Evolutionary conservation across 1,140 invertebrate genomes (phyloP), one percentile per base, ranked within the genome.

Genomic region (Frieseomelitta varia): DNA sequence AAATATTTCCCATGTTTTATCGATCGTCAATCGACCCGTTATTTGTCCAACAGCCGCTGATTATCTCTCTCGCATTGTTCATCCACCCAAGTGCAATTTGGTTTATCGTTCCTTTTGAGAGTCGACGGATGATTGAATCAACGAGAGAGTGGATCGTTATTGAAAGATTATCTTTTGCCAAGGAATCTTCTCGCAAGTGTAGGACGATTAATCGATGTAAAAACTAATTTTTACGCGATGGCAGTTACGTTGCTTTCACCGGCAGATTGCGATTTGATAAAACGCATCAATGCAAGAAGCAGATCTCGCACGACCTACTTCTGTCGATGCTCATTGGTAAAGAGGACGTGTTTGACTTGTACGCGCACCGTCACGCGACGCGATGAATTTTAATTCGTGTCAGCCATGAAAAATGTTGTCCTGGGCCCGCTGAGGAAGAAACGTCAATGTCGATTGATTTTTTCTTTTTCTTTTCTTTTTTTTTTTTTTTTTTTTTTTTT

Each of bases 281-380:
- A 73, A 74, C 47, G 56, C 69, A 61, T 63, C 79, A 53, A 47
- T 63, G 30, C 47, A 65, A 63, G 56, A 30, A 51, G 56, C 71
- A 74, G 56, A 81, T 80, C 39, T 47, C 53, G 55, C 24, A 51
- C 71, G 71, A 39, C 79, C 79, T 53, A 81, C 79, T 63, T 81
- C 30, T 74, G 79, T 74, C 79, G 79, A 81, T 34, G 56, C 71
- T 81, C 74, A 71, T 81, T 81, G 65, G 71, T 53, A 81, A 81
- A 53, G 71, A 27, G 79, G 79, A 74, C 79, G n/a, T 53, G 79
- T 73, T 74, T 74, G 79, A 63, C 39, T 74, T 61, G 39, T 80
- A 30, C 30, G 53, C 21, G 78, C 21, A 10, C 56, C 53, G 79
- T 53, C 27, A 51, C 39, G 24, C 21, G 30, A 34, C 21, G 56